Conservation (phyloP, 2,888 invertebrate genomes). For the Thymelicus sylvestris region DNA sequence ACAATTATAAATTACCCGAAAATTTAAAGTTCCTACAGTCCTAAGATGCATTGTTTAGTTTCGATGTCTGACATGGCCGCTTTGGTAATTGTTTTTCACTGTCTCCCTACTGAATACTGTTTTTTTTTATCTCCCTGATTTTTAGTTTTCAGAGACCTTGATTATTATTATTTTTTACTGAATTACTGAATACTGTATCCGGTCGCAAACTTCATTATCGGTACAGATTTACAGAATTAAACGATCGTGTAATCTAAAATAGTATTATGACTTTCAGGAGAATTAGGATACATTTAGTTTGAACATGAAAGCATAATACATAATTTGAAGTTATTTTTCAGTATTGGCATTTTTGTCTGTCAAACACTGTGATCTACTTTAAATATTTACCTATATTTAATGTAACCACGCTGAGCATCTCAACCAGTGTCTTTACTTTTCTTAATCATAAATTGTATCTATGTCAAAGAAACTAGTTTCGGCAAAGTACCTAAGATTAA, state of each 20-base stretch:
- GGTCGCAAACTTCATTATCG: not conserved
- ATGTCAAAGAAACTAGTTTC: constrained; percentile 5
- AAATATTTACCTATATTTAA: too few species aligned
- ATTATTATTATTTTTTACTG: too few species aligned
- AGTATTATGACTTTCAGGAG: not conserved
- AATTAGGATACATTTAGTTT: not conserved
- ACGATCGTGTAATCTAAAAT: not conserved
- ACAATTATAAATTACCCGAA: too few species aligned
- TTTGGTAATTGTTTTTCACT: not conserved
- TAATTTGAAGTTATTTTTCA: too few species aligned
- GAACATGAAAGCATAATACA: not conserved
- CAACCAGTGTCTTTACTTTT: too few species aligned
- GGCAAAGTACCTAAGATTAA: constrained; percentile 7
- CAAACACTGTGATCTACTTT: too few species aligned
- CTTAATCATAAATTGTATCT: too few species aligned
- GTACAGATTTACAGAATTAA: not conserved
- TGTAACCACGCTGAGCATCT: too few species aligned
- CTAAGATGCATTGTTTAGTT: not conserved
- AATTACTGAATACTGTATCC: not conserved
- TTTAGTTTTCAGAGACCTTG: too few species aligned
- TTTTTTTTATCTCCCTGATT: too few species aligned
- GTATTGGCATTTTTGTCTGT: too few species aligned
- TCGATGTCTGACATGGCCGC: not conserved
- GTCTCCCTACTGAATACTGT: not conserved
- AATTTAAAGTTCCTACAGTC: too few species aligned